These are phyloP conservation scores for Neostethus bicornis DNA, from an alignment of 2,797 vertebrate genomes.

Conservation along the genomic window DNA sequence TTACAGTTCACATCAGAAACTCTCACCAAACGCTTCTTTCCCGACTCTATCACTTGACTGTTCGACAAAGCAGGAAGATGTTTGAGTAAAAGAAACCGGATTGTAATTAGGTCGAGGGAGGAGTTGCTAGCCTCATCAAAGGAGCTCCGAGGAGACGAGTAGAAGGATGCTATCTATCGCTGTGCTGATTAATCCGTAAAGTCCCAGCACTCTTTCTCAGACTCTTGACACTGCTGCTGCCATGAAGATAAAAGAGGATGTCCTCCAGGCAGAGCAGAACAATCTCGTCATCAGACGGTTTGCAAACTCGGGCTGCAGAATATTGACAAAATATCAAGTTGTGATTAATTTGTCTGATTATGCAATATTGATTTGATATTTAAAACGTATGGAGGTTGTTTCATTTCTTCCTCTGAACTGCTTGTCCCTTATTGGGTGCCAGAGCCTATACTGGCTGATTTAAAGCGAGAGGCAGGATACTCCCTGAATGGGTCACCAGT, in stretches of 20 bases:
- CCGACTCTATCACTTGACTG: constrained; percentile 34
- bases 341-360: too few relatives aligned
- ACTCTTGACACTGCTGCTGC: constrained; percentile 5
- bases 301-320: too few relatives aligned
- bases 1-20: too few relatives aligned
- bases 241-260: constrained; percentile 9
- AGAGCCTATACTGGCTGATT: too few relatives aligned
- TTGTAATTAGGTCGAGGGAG: constrained; percentile 49
- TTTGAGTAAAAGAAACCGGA: constrained; percentile 33
- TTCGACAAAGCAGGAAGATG: constrained; percentile 30
- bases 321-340: too few relatives aligned
- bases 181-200: constrained; percentile 35
- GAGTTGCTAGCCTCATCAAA: constrained; percentile 42
- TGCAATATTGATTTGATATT: too few relatives aligned
- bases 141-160: constrained; percentile 24
- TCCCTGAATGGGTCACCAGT: too few relatives aligned
- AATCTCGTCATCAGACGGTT: constrained; percentile 16
- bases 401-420: too few relatives aligned
- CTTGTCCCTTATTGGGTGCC: too few relatives aligned
- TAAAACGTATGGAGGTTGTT: too few relatives aligned
- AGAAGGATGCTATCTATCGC: constrained; percentile 14
- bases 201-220: constrained; percentile 13
- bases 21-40: too few relatives aligned
- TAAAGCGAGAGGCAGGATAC: too few relatives aligned
- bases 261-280: constrained; percentile 4